Evolutionary conservation across 1,140 invertebrate species (phyloP).

Genomic region (Polyergus mexicanus): DNA sequence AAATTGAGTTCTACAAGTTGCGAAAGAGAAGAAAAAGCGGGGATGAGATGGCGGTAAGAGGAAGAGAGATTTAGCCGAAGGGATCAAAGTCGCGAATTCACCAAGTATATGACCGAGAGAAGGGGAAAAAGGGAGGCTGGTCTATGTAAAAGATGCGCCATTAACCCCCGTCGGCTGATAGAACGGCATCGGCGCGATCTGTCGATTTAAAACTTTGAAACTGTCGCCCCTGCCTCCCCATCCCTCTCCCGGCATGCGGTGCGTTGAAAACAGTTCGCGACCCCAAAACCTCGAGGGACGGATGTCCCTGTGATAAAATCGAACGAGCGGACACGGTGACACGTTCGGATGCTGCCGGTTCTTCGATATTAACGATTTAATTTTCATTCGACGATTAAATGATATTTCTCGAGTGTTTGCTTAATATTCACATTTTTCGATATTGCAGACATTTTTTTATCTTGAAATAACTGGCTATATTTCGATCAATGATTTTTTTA

Average conservation of each 20-base stretch:
- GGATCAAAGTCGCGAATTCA: conserved; percentile 68
- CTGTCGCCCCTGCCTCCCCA: not conserved
- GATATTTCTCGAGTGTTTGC: not conserved
- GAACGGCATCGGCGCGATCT: conserved; percentile 49
- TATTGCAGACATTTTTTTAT: not conserved
- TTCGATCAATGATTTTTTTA: no score
- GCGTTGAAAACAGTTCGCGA: conserved; percentile 42
- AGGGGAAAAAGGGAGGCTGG: not conserved
- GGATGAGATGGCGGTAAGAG: conserved; percentile 9
- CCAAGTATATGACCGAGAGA: conserved; percentile 34
- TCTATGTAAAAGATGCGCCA: conserved; percentile 64
- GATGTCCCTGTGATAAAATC: not conserved
- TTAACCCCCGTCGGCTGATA: conserved; percentile 55
- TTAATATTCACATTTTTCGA: not conserved
- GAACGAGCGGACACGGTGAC: not conserved
- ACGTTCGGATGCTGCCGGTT: not conserved
- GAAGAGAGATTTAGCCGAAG: conserved; percentile 34
- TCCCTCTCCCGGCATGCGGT: not conserved
- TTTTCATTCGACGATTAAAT: conserved; percentile 8
- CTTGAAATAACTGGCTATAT: no score
- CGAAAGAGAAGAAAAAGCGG: conserved; percentile 23
- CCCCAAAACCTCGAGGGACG: conserved; percentile 8
- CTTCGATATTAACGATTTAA: not conserved
- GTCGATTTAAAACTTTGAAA: conserved; percentile 68
- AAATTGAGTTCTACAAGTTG: conserved; percentile 69